Evolutionary conservation across 2,113 vertebrate species (phyloP).

Genomic region (Cryptomyrus ogoouensis): DNA sequence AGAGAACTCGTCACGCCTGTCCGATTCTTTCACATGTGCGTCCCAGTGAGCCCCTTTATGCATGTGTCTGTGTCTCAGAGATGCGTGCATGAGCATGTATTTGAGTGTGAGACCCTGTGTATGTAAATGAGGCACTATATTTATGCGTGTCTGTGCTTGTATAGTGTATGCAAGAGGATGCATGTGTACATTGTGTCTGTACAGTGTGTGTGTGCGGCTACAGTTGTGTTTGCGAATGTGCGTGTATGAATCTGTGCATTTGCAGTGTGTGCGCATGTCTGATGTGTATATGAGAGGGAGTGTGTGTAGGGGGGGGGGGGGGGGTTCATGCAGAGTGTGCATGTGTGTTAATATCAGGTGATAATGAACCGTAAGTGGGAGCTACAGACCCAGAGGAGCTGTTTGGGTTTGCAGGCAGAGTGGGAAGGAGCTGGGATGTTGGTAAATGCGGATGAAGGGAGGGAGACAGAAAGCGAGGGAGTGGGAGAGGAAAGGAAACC

Average conservation of each 20-base stretch:
- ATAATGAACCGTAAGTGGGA: neutral
- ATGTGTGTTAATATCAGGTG: constrained; percentile 2
- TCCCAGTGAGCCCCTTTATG: neutral
- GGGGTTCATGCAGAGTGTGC: neutral
- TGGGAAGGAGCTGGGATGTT: neutral
- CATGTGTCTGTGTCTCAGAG: neutral
- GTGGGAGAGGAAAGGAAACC: constrained; percentile 18
- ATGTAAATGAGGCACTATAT: neutral
- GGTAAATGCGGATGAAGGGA: neutral
- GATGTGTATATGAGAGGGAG: neutral
- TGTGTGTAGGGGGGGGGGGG: neutral
- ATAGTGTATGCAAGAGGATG: neutral
- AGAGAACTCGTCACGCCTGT: neutral
- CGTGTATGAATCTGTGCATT: neutral
- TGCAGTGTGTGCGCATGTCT: neutral
- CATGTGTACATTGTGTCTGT: neutral
- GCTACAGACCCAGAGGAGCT: neutral
- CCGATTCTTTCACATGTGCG: neutral
- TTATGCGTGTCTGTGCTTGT: neutral
- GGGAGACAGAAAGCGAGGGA: neutral
- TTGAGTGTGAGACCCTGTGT: constrained; percentile 14
- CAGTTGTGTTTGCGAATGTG: neutral
- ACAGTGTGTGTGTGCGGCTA: neutral
- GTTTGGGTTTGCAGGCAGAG: neutral
- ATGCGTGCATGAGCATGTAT: neutral